These are phyloP conservation scores for Guaruba guarouba DNA, from an alignment of 2,113 vertebrate genomes.

Conservation along the genomic window DNA sequence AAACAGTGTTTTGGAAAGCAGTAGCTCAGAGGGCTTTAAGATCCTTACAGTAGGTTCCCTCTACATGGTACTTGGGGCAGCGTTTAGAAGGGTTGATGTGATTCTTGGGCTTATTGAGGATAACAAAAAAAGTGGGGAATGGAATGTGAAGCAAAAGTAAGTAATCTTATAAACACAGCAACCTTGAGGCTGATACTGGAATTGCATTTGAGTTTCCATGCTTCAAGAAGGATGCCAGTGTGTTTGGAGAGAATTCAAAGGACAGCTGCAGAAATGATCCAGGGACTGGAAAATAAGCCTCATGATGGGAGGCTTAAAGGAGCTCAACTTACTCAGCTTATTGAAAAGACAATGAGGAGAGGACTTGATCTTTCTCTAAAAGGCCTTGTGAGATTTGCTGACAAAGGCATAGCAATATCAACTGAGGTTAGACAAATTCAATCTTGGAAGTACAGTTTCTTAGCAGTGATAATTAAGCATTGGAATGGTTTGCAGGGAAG, in stretches of 20 bases:
- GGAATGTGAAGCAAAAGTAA: conserved; percentile 40
- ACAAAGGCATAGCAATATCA: conserved; percentile 30
- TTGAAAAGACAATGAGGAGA: conserved; percentile 55
- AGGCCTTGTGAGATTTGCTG: conserved; percentile 50
- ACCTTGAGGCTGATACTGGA: conserved; percentile 14
- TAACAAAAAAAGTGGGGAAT: background rate
- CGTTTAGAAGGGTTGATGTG: background rate
- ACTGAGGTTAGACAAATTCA: conserved; percentile 20
- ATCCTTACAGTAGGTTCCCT: background rate
- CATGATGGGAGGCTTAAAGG: conserved; percentile 59
- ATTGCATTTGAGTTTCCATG: conserved; percentile 44
- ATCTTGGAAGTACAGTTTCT: background rate
- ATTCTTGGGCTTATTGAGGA: background rate
- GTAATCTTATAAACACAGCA: conserved; percentile 34
- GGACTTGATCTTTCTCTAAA: conserved; percentile 40
- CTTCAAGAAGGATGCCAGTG: conserved; percentile 50
- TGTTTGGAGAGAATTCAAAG: conserved; percentile 63
- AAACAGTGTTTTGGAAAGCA: background rate
- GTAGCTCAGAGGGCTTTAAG: background rate
- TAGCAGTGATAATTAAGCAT: background rate
- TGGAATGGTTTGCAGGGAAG: background rate
- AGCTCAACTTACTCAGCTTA: conserved; percentile 57
- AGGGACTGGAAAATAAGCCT: conserved; percentile 61
- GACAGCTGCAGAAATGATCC: conserved; percentile 65
- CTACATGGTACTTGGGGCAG: background rate